Base-by-base conservation (phyloP, 2,113 vertebrate species). In the Anser cygnoides region DNA sequence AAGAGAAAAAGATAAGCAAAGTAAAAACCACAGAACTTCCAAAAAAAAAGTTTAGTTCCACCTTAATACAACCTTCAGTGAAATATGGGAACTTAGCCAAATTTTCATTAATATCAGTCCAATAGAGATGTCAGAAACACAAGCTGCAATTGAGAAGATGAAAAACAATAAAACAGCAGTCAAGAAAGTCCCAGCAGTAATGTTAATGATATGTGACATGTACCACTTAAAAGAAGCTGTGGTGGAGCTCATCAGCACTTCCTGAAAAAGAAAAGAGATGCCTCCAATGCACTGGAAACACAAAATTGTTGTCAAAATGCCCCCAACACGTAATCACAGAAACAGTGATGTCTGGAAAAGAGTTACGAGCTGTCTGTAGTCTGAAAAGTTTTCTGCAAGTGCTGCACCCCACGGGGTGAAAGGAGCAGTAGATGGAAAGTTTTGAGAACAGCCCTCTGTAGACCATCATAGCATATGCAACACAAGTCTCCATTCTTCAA, bases 71-170 rank as follows among this genome's bases (percentile, higher is more conserved):
- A 41, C 14, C 54, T 61, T 23, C 28, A 86, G 6, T 26, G 31
- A 80, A 86, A 81, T 55, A 52, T 21, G 5, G n/a, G n/a, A 86
- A 86, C 37, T 86, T 71, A 74, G 59, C 37, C 73, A 87, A 87
- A 37, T 26, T 82, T 61, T 59, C 49, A 46, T 89, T 82, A 87
- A 67, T 89, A 95, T 72, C 26, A 49, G 11, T 78, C 8, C 52
- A 74, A 52, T 19, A 81, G 77, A 89, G 91, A 90, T 84, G 72
- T 92, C 71, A 87, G 43, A 66, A 86, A 89, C 74, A 75, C 26
- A 67, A 87, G 43, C 52, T 78, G 57, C 35, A 85, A 21, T 8
- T 92, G 37, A 65, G 37, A 77, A 77, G 70, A 70, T 49, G 22
- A 72, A 84, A 81, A 81, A 52, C 52, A 91, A 65, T 22, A 78